These are phyloP conservation scores for Saguinus midas DNA, from an alignment of 2,113 vertebrate genomes.

Conservation along the genomic window DNA sequence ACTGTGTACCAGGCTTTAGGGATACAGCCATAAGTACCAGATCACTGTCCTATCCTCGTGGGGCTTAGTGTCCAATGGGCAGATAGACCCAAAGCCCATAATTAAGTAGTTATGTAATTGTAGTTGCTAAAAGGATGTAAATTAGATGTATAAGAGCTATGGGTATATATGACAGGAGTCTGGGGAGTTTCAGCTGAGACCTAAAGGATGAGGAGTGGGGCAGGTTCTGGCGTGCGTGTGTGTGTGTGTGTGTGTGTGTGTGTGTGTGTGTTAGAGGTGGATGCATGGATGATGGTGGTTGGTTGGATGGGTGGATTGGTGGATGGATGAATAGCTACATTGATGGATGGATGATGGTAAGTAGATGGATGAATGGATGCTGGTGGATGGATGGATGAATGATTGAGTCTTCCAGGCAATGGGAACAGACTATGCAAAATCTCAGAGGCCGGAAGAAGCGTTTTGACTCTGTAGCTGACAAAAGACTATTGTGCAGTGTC, in stretches of 20 bases:
- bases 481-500: not conserved
- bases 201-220: not conserved
- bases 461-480: not conserved
- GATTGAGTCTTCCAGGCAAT: not conserved
- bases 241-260: too few relatives aligned
- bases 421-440: not conserved
- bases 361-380: not conserved
- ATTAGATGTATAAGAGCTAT: not conserved
- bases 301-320: not conserved
- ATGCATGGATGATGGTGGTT: not conserved
- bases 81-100: not conserved
- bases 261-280: not conserved
- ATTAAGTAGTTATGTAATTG: not conserved
- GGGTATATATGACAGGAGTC: accelerated
- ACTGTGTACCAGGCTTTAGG: not conserved
- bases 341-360: not conserved
- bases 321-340: too few relatives aligned
- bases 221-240: too few relatives aligned
- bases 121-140: not conserved
- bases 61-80: not conserved
- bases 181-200: not conserved
- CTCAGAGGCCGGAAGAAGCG: not conserved
- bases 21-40: not conserved
- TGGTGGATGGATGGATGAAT: not conserved
- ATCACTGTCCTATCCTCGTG: not conserved